Conservation (phyloP, 2,888 invertebrate species). For the Cheilosia pagana region DNA sequence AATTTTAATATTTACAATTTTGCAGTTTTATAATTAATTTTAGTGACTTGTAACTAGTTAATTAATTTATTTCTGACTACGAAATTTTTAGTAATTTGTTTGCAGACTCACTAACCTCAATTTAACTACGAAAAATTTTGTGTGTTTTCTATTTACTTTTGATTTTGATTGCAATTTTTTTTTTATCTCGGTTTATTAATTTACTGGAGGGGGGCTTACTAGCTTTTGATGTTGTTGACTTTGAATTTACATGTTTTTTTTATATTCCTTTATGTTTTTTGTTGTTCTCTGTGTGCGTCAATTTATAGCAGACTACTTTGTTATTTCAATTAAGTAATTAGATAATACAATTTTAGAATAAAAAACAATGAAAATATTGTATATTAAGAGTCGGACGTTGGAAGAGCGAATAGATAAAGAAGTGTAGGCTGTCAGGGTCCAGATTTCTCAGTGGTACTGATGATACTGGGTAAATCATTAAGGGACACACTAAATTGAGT, state of each 20-base stretch:
- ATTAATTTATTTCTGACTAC: neutral
- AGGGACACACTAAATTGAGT: no score
- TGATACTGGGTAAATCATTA: no score
- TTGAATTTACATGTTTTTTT: conserved; percentile 39
- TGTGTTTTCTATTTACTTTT: conserved; percentile 22
- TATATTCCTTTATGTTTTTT: conserved; percentile 6
- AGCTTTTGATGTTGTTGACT: conserved; percentile 34
- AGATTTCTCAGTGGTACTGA: no score
- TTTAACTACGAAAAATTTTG: conserved; percentile 49
- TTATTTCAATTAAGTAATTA: neutral
- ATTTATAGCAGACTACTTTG: conserved; percentile 32
- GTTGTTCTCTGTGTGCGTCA: conserved; percentile 38
- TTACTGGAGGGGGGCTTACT: conserved; percentile 36
- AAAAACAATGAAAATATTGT: no score
- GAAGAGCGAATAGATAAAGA: no score
- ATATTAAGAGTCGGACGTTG: no score
- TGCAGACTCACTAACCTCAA: conserved; percentile 70
- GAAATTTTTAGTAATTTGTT: conserved; percentile 1
- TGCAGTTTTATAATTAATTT: conserved; percentile 9
- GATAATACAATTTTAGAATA: no score
- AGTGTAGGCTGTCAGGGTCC: no score
- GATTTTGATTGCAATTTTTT: conserved; percentile 54
- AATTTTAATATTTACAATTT: conserved; percentile 25
- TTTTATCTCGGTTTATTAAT: conserved; percentile 14
- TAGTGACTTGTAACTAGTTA: conserved; percentile 21